Conservation (phyloP, 2,113 vertebrate species). For the Gopherus flavomarginatus region DNA sequence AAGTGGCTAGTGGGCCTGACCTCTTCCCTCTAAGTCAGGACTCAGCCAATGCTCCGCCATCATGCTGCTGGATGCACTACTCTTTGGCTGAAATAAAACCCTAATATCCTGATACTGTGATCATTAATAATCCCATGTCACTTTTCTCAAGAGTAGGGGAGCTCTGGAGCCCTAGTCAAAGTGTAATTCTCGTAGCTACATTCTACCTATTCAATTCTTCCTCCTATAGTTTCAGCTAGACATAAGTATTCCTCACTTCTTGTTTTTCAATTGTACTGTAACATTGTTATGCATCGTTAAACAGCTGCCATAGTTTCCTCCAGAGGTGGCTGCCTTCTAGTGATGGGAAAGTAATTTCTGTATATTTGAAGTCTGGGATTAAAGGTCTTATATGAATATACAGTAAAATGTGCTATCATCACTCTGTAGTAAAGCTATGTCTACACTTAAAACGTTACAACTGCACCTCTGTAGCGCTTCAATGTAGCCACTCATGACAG, state of each 20-base stretch:
- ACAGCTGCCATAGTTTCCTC: neutral
- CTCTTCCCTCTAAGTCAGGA: neutral
- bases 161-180: neutral
- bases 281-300: too few species aligned
- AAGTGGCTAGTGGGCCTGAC: neutral
- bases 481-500: too few species aligned
- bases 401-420: neutral
- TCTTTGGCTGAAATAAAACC: neutral
- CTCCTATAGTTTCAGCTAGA: accelerated
- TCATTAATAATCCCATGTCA: neutral
- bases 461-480: too few species aligned
- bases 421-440: neutral
- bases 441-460: too few species aligned
- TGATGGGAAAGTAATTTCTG: neutral
- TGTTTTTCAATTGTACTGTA: neutral
- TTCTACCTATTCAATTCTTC: neutral
- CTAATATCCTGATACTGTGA: neutral
- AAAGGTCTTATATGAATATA: neutral
- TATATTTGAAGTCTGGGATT: neutral
- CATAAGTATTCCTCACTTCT: neutral
- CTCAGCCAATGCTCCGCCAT: neutral
- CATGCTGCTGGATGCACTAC: neutral
- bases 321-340: neutral
- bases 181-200: neutral
- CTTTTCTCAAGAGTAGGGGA: neutral